Conservation (phyloP, 1,140 invertebrate genomes). For the Metaphire vulgaris region DNA sequence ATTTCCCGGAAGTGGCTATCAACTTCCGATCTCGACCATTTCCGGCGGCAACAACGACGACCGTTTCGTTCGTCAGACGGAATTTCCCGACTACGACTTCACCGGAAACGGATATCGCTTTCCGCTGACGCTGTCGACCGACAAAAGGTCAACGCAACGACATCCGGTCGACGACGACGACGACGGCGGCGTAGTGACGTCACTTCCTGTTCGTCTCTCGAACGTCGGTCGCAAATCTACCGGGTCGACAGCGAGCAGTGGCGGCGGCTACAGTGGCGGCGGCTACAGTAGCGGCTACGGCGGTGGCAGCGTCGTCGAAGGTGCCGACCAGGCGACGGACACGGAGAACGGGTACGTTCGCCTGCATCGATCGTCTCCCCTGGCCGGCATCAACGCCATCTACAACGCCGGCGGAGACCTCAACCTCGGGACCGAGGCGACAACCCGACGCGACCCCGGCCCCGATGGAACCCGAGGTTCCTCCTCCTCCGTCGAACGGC, state of each 20-base stretch:
- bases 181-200: no score
- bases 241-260: not conserved
- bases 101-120: conserved; percentile 1
- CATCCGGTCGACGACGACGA: not conserved
- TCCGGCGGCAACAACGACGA: not conserved
- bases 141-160: not conserved
- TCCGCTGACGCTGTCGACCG: not conserved
- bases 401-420: not conserved
- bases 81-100: not conserved
- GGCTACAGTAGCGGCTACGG: not conserved
- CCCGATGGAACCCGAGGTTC: no score
- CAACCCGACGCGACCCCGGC: not conserved
- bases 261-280: no score
- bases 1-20: not conserved
- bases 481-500: no score
- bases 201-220: not conserved
- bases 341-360: not conserved
- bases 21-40: not conserved
- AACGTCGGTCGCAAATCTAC: not conserved
- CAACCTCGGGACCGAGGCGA: not conserved
- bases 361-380: not conserved
- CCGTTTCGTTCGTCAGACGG: not conserved
- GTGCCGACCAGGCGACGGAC: no score
- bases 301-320: no score
- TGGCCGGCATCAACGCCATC: not conserved